Conservation (phyloP, 2,888 invertebrate genomes). For the Drosophila buzzatii region DNA sequence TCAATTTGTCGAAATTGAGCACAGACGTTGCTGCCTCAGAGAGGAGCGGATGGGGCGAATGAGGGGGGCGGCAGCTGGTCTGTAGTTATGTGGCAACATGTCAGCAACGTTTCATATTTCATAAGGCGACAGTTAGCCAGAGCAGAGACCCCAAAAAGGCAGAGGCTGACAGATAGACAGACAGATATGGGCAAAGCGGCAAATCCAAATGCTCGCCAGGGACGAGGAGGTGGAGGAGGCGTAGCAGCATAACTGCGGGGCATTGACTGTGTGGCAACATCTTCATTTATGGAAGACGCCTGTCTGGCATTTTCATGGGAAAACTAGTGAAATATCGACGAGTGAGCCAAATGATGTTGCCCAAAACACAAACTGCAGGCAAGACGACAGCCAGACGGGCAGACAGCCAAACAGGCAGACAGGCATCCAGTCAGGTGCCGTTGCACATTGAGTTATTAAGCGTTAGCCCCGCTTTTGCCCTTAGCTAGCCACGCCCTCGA, state of each 20-base stretch:
- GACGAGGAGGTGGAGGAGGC: not conserved
- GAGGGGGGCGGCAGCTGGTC: not conserved
- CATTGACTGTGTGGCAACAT: slow-evolving; percentile 14
- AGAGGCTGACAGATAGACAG: slow-evolving; percentile 30
- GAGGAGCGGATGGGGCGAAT: rapidly evolving
- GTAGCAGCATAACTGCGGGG: not conserved
- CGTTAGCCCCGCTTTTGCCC: not conserved
- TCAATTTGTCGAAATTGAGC: slow-evolving; percentile 77
- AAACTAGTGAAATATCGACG: slow-evolving; percentile 28
- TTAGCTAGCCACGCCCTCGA: slow-evolving; percentile 4
- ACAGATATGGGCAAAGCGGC: slow-evolving; percentile 50
- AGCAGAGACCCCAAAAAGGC: slow-evolving; percentile 27
- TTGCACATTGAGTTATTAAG: slow-evolving; percentile 35
- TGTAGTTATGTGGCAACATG: slow-evolving; percentile 65
- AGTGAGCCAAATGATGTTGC: slow-evolving; percentile 4
- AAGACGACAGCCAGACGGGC: not conserved
- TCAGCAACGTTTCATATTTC: slow-evolving; percentile 69
- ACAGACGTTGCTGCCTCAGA: slow-evolving; percentile 14
- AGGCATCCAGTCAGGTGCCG: slow-evolving; percentile 20
- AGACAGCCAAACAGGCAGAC: not conserved
- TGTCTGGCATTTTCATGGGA: slow-evolving; percentile 49
- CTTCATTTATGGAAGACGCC: slow-evolving; percentile 24
- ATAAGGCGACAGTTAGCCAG: slow-evolving; percentile 60
- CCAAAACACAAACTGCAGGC: slow-evolving; percentile 8
- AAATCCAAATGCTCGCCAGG: slow-evolving; percentile 35